Percentiles rank a stretch among this genome's conserved stretches.
Conservation (phyloP, 2,888 invertebrate species). For the Orchestes rusci region DNA sequence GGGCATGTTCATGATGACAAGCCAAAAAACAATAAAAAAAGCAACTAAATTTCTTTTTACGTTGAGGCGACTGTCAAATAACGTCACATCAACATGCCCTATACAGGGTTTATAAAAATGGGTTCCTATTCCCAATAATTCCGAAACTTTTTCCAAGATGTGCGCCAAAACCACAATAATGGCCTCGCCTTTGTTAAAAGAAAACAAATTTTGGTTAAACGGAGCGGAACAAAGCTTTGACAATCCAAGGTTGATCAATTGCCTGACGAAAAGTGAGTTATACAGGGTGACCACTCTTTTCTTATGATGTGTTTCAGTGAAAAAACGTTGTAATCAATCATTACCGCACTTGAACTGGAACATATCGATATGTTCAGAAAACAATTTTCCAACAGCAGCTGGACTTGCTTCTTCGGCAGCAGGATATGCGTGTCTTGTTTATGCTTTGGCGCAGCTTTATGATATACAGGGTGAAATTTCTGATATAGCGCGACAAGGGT, state of each 20-base stretch:
- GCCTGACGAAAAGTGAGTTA: constrained; percentile 58
- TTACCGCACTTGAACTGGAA: constrained; percentile 56
- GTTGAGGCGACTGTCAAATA: no score
- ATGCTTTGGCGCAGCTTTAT: constrained; percentile 69
- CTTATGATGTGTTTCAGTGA: constrained; percentile 43
- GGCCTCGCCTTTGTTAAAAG: constrained; percentile 60
- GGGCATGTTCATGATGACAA: no score
- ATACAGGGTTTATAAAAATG: no score
- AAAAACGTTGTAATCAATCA: constrained; percentile 40
- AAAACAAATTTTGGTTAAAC: constrained; percentile 85
- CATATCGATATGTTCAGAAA: constrained; percentile 77
- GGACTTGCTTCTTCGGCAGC: constrained; percentile 98
- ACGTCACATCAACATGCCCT: no score
- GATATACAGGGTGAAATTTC: constrained; percentile 68
- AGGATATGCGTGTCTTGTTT: constrained; percentile 91
- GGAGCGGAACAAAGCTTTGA: constrained; percentile 69
- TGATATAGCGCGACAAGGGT: constrained; percentile 73
- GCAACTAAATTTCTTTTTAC: no score
- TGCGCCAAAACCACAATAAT: constrained; percentile 86
- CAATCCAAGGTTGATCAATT: constrained; percentile 67
- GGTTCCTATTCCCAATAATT: no score
- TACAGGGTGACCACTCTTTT: no score
- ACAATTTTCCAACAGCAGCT: constrained; percentile 98
- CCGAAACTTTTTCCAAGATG: constrained; percentile 55
- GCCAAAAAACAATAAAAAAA: no score